A percentile compares a stretch with the other conserved stretches of the same genome.
phyloP scores from a whole-genome alignment of 2,797 vertebrate species.

The Lepidocolaptes lacrymiger region DNA sequence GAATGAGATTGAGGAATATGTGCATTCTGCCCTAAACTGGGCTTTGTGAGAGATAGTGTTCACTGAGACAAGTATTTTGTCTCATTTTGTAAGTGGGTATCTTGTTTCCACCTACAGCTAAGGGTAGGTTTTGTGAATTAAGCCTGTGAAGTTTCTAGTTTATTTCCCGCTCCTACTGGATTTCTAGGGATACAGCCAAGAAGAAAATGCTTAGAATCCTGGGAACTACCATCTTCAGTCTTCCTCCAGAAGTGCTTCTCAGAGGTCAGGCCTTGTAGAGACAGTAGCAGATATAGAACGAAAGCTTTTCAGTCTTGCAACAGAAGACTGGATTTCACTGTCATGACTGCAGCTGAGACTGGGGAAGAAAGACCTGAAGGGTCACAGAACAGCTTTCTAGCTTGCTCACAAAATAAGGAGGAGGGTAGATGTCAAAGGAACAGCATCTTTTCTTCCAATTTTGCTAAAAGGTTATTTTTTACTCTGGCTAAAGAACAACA shows the following conservation, averaged over 20 bases:
- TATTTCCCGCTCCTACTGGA: background rate
- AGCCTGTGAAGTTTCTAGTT: background rate
- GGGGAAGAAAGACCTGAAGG: background rate
- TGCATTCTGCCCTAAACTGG: background rate
- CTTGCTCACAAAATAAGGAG: background rate
- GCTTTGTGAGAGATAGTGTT: background rate
- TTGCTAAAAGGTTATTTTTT: background rate
- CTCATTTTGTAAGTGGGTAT: background rate
- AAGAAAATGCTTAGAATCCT: background rate
- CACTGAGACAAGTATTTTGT: background rate
- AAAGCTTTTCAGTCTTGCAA: background rate
- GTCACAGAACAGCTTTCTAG: background rate
- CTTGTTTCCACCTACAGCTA: background rate
- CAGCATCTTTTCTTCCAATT: background rate
- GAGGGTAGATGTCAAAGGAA: background rate
- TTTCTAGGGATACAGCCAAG: background rate
- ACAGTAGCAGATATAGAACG: background rate
- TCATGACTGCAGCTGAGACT: background rate
- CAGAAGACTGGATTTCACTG: background rate
- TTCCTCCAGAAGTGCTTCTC: background rate
- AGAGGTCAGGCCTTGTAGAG: background rate
- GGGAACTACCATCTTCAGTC: background rate
- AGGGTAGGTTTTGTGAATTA: background rate
- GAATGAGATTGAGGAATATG: background rate
- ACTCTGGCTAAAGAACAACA: background rate